Evolutionary conservation across 2,888 invertebrate species (phyloP), one percentile per base, ranked within the genome.

Genomic region (Phorcus lineatus): DNA sequence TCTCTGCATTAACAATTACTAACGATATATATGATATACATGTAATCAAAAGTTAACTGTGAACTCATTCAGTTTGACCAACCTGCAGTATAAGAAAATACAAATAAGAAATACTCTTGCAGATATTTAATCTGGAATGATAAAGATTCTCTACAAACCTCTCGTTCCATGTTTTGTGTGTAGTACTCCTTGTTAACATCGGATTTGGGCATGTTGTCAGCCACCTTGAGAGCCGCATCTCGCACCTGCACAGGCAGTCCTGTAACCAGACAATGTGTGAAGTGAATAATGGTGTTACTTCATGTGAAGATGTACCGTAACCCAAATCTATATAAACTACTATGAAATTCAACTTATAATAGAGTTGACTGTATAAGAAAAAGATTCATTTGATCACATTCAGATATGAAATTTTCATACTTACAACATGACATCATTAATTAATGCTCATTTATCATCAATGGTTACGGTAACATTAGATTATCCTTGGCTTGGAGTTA

Each of bases 181-280:
- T 97, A 98, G 93, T 96, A 98, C 93, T 98, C 98, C 90, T 97
- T 97, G 92, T 98, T 99, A 0, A 98, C 98, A 93, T 98, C 98
- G 88, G 97, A 97, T 83, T 97, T 96, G 36, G 98, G 98, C 89
- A 98, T 94, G 74, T 89, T 97, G 92, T 98, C 97, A 92, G 96
- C 96, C 81, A 98, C 95, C 92, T 97, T 97, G 11, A 98, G 94
- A 0, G 98, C 98, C 75, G 96, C 96, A 94, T 98, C 98, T 87
- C 98, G 94, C 0, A 98, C 97, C 90, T 95, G 94, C 7, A 95
- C 94, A n/a, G 95, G 95, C 55, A 95, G 90, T 79, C 94, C 94
- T 94, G 81, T n/a, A 88, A 82, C 9, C 9, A 24, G 3, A 24
- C 16, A 62, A 9, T 47, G 24, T 57, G 19, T 57, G n/a, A 19